Conservation (phyloP, 2,888 invertebrate species). For the Himalopsyche japonica region DNA sequence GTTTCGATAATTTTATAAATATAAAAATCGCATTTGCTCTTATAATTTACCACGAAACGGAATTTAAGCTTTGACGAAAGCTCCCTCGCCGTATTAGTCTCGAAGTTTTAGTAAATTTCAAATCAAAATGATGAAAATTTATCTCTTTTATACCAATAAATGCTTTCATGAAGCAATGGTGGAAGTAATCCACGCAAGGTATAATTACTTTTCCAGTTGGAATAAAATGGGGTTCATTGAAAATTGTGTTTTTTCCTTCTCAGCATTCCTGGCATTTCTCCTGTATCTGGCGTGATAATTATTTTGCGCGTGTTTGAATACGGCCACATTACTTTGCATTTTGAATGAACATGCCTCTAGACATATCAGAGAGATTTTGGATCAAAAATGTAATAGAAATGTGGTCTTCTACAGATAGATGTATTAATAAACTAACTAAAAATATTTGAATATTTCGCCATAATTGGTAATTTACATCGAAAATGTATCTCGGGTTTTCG, state of each 20-base stretch:
- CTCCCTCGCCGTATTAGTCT: background rate
- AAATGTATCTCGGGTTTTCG: too few relatives aligned
- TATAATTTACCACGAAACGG: background rate
- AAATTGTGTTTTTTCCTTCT: background rate
- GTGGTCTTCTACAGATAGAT: background rate
- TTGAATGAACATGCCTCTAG: background rate
- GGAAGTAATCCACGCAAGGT: background rate
- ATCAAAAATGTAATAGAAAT: background rate
- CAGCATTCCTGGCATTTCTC: background rate
- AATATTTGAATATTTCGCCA: too few relatives aligned
- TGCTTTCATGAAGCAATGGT: background rate
- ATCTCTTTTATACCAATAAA: background rate
- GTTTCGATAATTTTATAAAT: too few relatives aligned
- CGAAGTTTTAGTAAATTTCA: background rate
- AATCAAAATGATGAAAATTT: background rate
- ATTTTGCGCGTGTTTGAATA: slow-evolving; percentile 3
- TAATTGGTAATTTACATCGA: too few relatives aligned
- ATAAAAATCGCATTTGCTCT: background rate
- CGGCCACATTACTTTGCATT: background rate
- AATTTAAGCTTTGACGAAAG: background rate
- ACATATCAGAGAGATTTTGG: background rate
- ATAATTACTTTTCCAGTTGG: background rate
- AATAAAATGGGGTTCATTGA: background rate
- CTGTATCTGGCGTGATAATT: background rate
- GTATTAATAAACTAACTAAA: background rate